These are phyloP conservation scores for Papilio glaucus DNA, from an alignment of 1,140 invertebrate genomes.

Conservation along the genomic window DNA sequence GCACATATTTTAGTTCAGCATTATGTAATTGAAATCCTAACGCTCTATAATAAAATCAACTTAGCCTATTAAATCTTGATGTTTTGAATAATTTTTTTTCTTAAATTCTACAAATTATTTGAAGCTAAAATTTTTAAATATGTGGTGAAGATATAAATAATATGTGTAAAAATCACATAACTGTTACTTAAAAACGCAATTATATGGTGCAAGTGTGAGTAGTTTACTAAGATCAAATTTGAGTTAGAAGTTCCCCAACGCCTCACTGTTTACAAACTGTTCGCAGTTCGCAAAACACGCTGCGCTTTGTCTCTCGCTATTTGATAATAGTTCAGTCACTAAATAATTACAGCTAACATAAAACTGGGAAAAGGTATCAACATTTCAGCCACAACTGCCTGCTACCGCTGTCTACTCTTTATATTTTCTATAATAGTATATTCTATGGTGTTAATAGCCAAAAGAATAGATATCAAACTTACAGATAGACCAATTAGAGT, in stretches of 20 bases:
- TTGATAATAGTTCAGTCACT: background rate
- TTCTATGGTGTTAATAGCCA: too few relatives aligned
- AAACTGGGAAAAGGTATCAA: background rate
- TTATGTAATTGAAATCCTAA: too few relatives aligned
- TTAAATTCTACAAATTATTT: background rate
- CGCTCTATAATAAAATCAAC: too few relatives aligned
- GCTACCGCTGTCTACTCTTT: background rate
- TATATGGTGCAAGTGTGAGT: slow-evolving; percentile 13
- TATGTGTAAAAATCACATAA: background rate
- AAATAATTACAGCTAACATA: background rate
- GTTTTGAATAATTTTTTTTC: background rate
- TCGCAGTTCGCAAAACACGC: slow-evolving; percentile 6
- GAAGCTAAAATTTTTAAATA: background rate
- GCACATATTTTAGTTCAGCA: too few relatives aligned
- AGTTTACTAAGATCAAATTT: slow-evolving; percentile 30
- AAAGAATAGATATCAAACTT: too few relatives aligned
- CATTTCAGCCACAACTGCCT: background rate
- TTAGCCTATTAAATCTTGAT: too few relatives aligned
- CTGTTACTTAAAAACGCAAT: slow-evolving; percentile 28
- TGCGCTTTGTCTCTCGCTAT: slow-evolving; percentile 17
- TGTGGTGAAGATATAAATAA: background rate
- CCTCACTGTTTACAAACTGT: slow-evolving; percentile 30
- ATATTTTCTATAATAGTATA: background rate
- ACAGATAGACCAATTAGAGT: too few relatives aligned
- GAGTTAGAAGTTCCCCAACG: slow-evolving; percentile 35